Evolutionary conservation across 2,113 vertebrate species (phyloP), one percentile per base, ranked within the genome.

Genomic region (Caranx ignobilis): DNA sequence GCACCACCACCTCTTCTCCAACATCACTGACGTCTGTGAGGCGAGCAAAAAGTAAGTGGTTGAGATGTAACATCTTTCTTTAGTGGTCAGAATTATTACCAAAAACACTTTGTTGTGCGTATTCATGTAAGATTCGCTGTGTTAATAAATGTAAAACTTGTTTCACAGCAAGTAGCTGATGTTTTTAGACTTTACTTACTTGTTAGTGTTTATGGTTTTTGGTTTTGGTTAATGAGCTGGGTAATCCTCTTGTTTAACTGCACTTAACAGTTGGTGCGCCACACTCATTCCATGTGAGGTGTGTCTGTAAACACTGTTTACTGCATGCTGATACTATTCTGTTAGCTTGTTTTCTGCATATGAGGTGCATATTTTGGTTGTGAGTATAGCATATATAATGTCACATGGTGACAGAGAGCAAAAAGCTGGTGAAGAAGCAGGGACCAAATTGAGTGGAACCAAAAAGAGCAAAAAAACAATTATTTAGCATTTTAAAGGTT

Each of bases 1-100:
- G 82, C 96, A 92, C 88, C 98, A 99, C 80, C 98, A 99, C 92
- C 97, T 99, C 37, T 99, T 99, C 92, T 99, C 98, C 88, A 99
- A 99, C 78, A 99, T 99, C 79, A 85, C 90, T 0, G 98, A 99
- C 4, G 97, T 99, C 79, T 96, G 95, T 0, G 96, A 97, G 77
- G 96, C 97, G 0, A 99, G 98, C 93, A 97, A 96, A 90, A 98
- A 96, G 98, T 99, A 93, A 94, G 97, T 54, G 19, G 19, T 2
- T 61, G n/a, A 43, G 21, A 37, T 61, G 13, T 34, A 10, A 11
- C 63, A 21, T 71, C 39, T 34, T 21, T 19, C 32, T 21, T 41
- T 2, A 37, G 35, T 2, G 5, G 39, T 13, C 13, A 11, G 9
- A 60, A 6, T 26, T 47, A 37, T 45, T 43, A 54, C 63, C 73